phyloP scores from a whole-genome alignment of 2,113 vertebrate species.

The Typhlomys cinereus region DNA sequence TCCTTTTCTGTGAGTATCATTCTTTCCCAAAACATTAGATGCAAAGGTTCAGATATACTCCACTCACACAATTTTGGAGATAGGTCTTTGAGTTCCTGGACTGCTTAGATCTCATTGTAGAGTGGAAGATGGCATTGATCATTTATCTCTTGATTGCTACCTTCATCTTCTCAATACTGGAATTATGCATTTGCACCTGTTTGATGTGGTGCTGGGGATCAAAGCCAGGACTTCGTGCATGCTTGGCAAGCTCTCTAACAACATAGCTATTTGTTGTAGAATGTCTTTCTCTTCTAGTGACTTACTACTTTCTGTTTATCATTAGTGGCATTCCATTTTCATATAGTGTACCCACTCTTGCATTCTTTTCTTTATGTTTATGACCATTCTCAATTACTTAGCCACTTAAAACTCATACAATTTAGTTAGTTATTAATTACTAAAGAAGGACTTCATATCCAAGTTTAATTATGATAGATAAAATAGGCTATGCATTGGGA shows the following conservation, averaged over 20 bases:
- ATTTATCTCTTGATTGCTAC: background rate
- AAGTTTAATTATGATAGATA: background rate
- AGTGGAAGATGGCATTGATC: background rate
- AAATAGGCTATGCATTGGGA: background rate
- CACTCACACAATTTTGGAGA: background rate
- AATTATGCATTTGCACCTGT: background rate
- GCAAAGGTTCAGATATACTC: too few relatives aligned
- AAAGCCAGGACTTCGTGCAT: too few relatives aligned
- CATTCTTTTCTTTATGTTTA: too few relatives aligned
- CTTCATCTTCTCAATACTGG: background rate
- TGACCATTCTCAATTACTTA: background rate
- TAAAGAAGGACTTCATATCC: background rate
- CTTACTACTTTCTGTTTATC: background rate
- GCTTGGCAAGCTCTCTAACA: too few relatives aligned
- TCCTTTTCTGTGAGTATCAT: background rate
- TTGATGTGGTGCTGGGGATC: background rate
- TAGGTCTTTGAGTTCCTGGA: background rate
- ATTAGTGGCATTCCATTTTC: background rate
- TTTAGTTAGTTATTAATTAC: background rate
- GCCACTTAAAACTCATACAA: too few relatives aligned
- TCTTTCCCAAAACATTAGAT: background rate
- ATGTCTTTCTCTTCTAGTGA: background rate
- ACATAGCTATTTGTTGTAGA: background rate
- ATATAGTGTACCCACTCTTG: too few relatives aligned
- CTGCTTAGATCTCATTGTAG: fast-evolving